Conservation (phyloP, 2,888 invertebrate genomes). For the Lasius platythorax region DNA sequence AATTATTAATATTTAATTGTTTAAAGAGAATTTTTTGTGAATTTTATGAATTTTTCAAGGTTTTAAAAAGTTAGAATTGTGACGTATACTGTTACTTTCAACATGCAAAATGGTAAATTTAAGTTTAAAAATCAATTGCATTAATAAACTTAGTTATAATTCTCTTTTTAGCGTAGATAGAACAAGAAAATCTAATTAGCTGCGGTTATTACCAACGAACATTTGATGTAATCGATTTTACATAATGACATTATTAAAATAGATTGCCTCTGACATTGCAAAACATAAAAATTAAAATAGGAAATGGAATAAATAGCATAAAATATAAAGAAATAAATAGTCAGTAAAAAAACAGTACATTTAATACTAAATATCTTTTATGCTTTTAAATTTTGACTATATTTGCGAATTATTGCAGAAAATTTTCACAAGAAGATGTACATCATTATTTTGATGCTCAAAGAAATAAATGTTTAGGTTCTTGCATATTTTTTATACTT, state of each 20-base stretch:
- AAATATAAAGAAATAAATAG: background rate
- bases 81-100: background rate
- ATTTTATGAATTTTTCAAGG: background rate
- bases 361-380: background rate
- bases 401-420: background rate
- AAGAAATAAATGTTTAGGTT: background rate
- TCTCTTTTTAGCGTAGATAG: background rate
- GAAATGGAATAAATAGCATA: background rate
- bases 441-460: background rate
- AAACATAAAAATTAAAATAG: background rate
- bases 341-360: background rate
- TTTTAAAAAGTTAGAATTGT: background rate
- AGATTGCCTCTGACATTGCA: too few species aligned
- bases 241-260: background rate
- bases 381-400: background rate
- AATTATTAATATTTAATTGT: background rate
- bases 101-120: background rate
- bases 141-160: conserved; percentile 6
- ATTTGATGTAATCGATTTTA: background rate
- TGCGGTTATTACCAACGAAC: background rate
- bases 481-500: background rate
- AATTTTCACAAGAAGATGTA: background rate
- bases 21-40: background rate
- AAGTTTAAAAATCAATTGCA: background rate
- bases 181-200: conserved; percentile 8